Conservation (phyloP, 2,888 invertebrate genomes). For the Theristus sp. region DNA sequence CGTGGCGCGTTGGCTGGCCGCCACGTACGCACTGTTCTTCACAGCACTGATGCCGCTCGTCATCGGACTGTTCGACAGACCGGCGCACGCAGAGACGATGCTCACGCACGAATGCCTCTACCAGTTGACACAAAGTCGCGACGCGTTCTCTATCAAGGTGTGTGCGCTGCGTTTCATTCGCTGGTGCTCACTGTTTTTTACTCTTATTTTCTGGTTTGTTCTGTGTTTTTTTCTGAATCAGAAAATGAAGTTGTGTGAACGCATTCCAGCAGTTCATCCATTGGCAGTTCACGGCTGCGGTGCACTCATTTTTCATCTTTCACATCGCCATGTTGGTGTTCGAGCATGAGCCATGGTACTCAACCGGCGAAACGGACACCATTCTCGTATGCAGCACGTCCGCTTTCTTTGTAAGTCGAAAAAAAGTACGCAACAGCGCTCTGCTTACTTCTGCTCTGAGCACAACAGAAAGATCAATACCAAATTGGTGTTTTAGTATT, state of each 20-base stretch:
- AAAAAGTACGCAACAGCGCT: too few relatives aligned
- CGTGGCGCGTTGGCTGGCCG: not conserved
- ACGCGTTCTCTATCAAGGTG: not conserved
- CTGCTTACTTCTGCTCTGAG: not conserved
- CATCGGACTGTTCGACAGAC: constrained; percentile 84
- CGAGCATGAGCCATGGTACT: not conserved
- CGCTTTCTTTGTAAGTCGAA: not conserved
- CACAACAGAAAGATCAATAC: not conserved
- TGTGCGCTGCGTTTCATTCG: too few relatives aligned
- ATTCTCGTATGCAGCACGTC: not conserved
- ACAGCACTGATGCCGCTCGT: constrained; percentile 88
- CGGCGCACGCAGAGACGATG: constrained; percentile 64
- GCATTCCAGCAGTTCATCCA: not conserved
- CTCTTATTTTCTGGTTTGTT: not conserved
- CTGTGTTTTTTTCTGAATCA: too few relatives aligned
- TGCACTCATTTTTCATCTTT: not conserved
- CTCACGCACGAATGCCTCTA: not conserved
- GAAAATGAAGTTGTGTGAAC: too few relatives aligned
- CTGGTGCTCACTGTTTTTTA: too few relatives aligned
- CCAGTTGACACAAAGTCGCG: not conserved
- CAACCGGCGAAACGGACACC: not conserved
- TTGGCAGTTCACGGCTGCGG: not conserved
- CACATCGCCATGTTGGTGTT: not conserved
- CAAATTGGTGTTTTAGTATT: not conserved
- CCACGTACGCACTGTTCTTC: constrained; percentile 37